phyloP scores from a whole-genome alignment of 2,797 vertebrate species.

The Acanthurus tractus region DNA sequence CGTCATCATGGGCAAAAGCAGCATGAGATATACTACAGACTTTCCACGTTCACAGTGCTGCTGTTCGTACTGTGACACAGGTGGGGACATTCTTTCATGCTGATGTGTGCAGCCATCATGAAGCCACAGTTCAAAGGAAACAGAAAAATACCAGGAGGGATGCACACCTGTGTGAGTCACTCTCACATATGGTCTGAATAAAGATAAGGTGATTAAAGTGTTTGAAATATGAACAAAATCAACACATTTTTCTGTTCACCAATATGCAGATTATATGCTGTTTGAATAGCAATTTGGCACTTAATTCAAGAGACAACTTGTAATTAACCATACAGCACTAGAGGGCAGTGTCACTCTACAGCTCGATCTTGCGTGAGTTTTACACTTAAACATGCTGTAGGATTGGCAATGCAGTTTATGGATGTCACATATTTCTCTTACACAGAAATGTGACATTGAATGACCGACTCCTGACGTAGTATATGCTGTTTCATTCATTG shows the following conservation, averaged over 20 bases:
- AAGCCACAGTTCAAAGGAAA: conserved; percentile 61
- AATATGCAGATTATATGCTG: not conserved
- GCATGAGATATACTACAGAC: conserved; percentile 14
- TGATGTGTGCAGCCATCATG: conserved; percentile 63
- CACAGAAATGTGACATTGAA: not conserved
- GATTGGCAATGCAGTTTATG: not conserved
- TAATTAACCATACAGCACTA: conserved; percentile 48
- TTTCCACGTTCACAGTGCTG: conserved; percentile 21
- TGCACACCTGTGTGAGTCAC: conserved; percentile 47
- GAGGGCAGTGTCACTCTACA: conserved; percentile 67
- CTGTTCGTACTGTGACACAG: conserved; percentile 18
- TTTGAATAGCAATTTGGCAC: not conserved
- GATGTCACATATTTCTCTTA: not conserved
- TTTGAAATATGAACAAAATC: conserved; percentile 14
- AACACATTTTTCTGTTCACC: not conserved
- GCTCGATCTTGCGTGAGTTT: not conserved
- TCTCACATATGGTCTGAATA: conserved; percentile 7
- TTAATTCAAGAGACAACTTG: not conserved
- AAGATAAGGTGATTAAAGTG: conserved; percentile 43
- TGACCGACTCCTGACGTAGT: not conserved
- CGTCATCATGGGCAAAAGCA: conserved; percentile 30
- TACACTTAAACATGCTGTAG: not conserved
- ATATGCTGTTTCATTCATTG: not conserved
- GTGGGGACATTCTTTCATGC: conserved; percentile 48
- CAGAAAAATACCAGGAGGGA: conserved; percentile 44